Base-by-base conservation (phyloP, 2,113 vertebrate genomes). In the Turdus rufiventris region DNA sequence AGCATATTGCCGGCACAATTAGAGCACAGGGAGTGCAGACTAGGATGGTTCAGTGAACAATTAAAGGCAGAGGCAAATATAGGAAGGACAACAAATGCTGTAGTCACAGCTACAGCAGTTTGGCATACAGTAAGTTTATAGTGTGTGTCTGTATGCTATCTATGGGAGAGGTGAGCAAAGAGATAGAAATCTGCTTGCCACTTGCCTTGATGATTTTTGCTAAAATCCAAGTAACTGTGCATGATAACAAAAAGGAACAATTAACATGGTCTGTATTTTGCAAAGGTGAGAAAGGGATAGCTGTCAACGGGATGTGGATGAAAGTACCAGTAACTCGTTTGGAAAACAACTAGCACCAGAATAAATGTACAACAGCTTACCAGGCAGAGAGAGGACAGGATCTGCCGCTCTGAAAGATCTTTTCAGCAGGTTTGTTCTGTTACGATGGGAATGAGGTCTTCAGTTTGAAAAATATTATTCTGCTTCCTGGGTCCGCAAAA, bases 281-380 rank as follows among this genome's bases (percentile, higher is more conserved):
- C 54, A 73, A 85, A 85, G 56, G 70, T 85, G 71, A 75, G 62
- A 78, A 89, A 79, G 58, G 71, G 42, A 34, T 38, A 74, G 68
- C 73, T 92, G 58, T 48, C 75, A 54, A 70, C 1, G 8, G 45
- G 19, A 67, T 34, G 83, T 51, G n/a, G 40, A 58, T 43, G n/a
- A 91, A 85, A 93, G 54, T 58, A 58, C 53, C 93, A 26, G 61
- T 61, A 85, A 93, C 47, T 58, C 50, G 45, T 77, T 40, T 67
- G 89, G 85, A 84, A 91, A 93, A 77, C n/a, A 86, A 61, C 72
- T 65, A 89, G 77, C 66, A 82, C 45, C 66, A 61, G 62, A 94
- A 92, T 62, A 95, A 95, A 89, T 7, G 66, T 45, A 89, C 79
- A 78, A 16, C 72, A 92, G 70, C 89, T 94, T 94, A 94, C 91